Base-by-base conservation (phyloP, 2,797 vertebrate genomes). In the Argya squamiceps region DNA sequence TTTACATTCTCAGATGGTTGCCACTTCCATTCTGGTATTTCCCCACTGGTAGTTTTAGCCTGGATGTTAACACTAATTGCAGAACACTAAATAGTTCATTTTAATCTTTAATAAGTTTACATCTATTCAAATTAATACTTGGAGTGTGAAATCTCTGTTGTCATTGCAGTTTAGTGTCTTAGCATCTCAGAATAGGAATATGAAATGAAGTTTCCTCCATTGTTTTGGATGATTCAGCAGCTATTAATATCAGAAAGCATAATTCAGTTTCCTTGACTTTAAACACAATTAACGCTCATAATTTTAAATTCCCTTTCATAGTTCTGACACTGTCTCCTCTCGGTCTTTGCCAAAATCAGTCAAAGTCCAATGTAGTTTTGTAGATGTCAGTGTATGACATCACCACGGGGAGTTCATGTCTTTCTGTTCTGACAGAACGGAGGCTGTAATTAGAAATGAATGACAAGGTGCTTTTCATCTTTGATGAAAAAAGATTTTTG, bases 381-480 rank as follows among this genome's bases (percentile, higher is more conserved):
- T 92, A 90, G 92, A 91, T 95, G 93, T 88, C 86, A 92, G 1
- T 65, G 71, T 69, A 91, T 97, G 96, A 97, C 39, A 49, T 97
- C 37, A 80, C 92, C 67, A 43, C 1, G 0, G 96, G 95, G 97
- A 96, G 74, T 6, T 96, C 73, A 30, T 47, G 29, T 92, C 95
- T 91, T 91, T 85, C 74, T 55, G 8, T 80, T 32, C 75, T 95
- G 93, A 92, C 84, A 97, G 93, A 95, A 91, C 20, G 2, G 58
- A 96, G 70, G 46, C 68, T 88, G 91, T 94, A 98, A 97, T 97
- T 97, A 97, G 95, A 96, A 96, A 85, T 96, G 88, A 97, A 83
- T 96, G 97, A 98, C 96, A 97, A 91, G 89, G 85, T 96, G 82
- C 92, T 97, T 97, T 97, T 97, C 84, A 88, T 96, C 96, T 97